phyloP scores from a whole-genome alignment of 1,140 invertebrate genomes.

The Physella acuta region DNA sequence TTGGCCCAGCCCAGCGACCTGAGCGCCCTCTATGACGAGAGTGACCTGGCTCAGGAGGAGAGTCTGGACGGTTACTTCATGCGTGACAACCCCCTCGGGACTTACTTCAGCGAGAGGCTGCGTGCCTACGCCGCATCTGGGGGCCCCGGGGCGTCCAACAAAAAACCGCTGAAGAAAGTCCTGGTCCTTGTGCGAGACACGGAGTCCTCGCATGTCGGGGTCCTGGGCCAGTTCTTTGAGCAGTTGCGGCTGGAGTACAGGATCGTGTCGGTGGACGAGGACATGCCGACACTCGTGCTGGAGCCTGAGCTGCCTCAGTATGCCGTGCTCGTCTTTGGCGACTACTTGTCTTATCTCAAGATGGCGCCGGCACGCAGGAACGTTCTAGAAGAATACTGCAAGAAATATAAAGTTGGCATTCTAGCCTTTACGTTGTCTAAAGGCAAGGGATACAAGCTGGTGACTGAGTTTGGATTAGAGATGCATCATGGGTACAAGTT shows the following conservation, averaged over 20 bases:
- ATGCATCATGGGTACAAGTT: constrained; percentile 88
- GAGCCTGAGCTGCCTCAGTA: constrained; percentile 92
- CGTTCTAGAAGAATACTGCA: constrained; percentile 93
- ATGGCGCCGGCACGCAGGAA: constrained; percentile 97
- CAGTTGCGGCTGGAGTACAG: constrained; percentile 15
- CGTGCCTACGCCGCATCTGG: background rate
- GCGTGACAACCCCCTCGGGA: background rate
- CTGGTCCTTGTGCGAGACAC: constrained; percentile 7
- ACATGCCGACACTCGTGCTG: constrained; percentile 61
- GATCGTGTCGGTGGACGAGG: background rate
- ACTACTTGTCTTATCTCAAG: constrained; percentile 89
- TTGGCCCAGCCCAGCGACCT: too few relatives aligned
- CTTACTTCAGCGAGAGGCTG: constrained; percentile 8
- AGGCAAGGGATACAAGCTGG: constrained; percentile 74
- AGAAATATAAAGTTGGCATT: constrained; percentile 91
- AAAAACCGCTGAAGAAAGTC: constrained; percentile 1
- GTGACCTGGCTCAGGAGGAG: background rate
- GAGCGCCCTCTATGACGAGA: background rate
- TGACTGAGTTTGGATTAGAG: constrained; percentile 79
- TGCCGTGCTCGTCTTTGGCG: constrained; percentile 92
- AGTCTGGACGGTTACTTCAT: background rate
- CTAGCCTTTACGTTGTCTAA: constrained; percentile 88
- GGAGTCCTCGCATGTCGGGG: background rate
- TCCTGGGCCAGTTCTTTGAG: background rate
- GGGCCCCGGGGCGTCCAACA: background rate